Base-by-base conservation (phyloP, 2,888 invertebrate genomes). In the Acronicta leporina region DNA sequence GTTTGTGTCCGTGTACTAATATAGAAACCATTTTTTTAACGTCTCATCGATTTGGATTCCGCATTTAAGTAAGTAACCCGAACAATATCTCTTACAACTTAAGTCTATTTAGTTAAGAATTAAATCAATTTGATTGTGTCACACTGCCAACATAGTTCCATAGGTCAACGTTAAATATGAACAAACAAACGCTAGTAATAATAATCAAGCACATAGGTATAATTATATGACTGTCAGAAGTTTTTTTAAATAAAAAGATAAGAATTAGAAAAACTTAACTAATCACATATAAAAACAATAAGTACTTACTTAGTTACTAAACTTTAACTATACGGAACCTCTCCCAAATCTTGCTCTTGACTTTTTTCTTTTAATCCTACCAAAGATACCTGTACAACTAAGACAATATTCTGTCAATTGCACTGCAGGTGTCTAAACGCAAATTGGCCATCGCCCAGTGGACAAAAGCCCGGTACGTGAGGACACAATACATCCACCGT, bases 331-430 rank as follows among this genome's bases (percentile, higher is more conserved):
- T 35, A 67, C 5, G 30, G 75, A 75, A 75, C 73, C 52, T 47
- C 9, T 35, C 0, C 7, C 5, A 16, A 44, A 44, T 20, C 49
- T 7, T 45, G 5, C 44, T 44, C 67, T 66, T 53, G 27, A 20
- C 44, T n/a, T 11, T 56, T 62, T 48, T 65, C 35, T 30, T 3
- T 15, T 62, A 55, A 63, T 59, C 57, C 54, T 46, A 63, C 67
- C 74, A 90, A 80, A 68, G 62, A 77, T 92, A 93, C 94, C 93
- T 92, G 92, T 88, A 73, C 67, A 59, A 82, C 80, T 88, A 87
- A 91, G 87, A 93, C 92, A 94, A 92, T 90, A 87, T 86, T 81
- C 84, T 76, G 77, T 83, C 88, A 90, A 92, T 92, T 90, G 88
- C 89, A 81, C 86, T 77, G 89, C 88, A 87, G 90, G 88, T 89